Base-by-base conservation (phyloP, 92 coral and sea anemone genomes). In the Metridium senile region DNA sequence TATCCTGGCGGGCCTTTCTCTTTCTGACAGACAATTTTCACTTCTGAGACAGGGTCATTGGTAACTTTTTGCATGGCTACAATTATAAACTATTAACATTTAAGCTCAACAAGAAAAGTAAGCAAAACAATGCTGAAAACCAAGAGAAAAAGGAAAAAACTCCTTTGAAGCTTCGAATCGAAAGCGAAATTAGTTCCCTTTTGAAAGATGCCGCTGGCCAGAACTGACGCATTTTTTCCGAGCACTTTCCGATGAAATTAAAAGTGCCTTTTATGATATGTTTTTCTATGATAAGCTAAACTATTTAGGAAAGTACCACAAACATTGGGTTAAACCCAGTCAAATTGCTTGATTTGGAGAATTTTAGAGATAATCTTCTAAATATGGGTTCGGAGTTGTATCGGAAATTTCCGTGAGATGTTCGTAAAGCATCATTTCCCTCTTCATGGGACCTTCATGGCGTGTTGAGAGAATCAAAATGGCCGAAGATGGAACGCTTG, bases 401-500 rank as follows among this genome's bases (percentile, higher is more conserved):
- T 72, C 64, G 66, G 30, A 30, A 59, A 19, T 22, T 16, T 26
- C 57, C 78, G 78, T 19, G 34, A 20, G 33, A 20, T 34, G 1
- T 73, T 73, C 78, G 78, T 7, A 33, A 33, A 71, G 76, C 76
- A 56, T 70, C 61, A 21, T 22, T 1, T 59, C 28, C 20, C 26
- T 53, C 74, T 58, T 9, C 13, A 11, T n/a, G 74, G 58, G 74
- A 33, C 58, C 33, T 6, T 71, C 63, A 3, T 33, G 84, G 85
- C 75, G 81, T 87, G 91, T 82, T 78, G 87, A 82, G 94, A 90
- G 93, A 88, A 84, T 82, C 71, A 91, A 91, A 88, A 92, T 92
- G 97, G 97, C 97, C 62, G 74, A 88, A 62, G 77, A 75, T 64
- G 85, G 63, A 64, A 30, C 73, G 11, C 71, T 71, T 33, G 70